phyloP scores from a whole-genome alignment of 2,113 vertebrate genomes.

The Barbus barbus region DNA sequence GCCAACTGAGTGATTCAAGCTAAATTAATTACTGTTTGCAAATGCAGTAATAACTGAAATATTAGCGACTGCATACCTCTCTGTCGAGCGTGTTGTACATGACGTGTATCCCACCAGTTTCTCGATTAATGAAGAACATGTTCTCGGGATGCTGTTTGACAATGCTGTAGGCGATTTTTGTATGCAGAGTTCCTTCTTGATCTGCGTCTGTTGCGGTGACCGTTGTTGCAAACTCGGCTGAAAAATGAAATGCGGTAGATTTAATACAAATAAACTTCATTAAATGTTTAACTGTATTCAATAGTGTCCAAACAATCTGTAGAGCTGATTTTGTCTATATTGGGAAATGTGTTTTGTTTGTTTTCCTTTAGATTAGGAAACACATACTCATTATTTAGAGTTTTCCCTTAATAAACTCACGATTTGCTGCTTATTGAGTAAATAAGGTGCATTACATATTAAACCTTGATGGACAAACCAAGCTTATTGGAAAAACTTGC shows the following conservation, averaged over 20 bases:
- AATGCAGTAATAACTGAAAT: not conserved
- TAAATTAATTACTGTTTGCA: not conserved
- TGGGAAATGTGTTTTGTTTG: not conserved
- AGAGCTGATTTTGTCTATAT: not conserved
- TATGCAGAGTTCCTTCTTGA: conserved; percentile 69
- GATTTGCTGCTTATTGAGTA: too few species aligned
- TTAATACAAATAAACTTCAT: not conserved
- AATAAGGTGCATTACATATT: too few species aligned
- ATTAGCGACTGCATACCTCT: conserved; percentile 79
- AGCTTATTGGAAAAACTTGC: too few species aligned
- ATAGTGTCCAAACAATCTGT: not conserved
- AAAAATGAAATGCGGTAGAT: not conserved
- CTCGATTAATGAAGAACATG: conserved; percentile 82
- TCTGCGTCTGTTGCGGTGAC: conserved; percentile 87
- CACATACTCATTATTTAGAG: too few species aligned
- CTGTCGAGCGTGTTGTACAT: conserved; percentile 80
- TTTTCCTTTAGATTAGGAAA: not conserved
- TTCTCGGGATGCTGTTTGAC: conserved; percentile 68
- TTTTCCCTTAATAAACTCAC: not conserved
- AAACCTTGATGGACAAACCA: too few species aligned
- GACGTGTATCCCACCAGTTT: conserved; percentile 80
- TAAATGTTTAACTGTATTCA: not conserved
- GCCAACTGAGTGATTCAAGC: not conserved
- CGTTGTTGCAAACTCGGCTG: conserved; percentile 83
- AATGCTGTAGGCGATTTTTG: conserved; percentile 84